Evolutionary conservation across 2,797 vertebrate genomes (phyloP), one percentile per base, ranked within the genome.

Genomic region (Lagorchestes hirsutus): DNA sequence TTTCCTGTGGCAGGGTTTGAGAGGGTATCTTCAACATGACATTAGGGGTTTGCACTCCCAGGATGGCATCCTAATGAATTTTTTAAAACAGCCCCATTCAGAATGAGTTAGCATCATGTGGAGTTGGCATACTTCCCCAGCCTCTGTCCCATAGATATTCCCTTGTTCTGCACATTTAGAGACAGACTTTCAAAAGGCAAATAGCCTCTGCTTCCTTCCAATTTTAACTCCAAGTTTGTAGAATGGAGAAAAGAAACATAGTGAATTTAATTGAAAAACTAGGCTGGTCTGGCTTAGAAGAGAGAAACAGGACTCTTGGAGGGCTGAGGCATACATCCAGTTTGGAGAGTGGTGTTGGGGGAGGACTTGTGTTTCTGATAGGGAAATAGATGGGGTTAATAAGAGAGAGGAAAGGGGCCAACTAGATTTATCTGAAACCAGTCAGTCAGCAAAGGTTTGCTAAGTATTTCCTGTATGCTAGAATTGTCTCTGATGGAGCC

Each of bases 141-240:
- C 91, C 93, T 95, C 96, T 67, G 95, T 34, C 97, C 87, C 97
- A 98, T 97, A 98, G 97, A 98, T 95, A 97, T 97, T 96, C 97
- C 94, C 97, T 98, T 98, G 97, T 98, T 98, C 90, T 97, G 97
- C 94, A 46, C 74, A 92, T 97, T 96, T 98, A 96, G 97, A 98
- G 97, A 97, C 95, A 96, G 97, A 93, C 97, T 98, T 98, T 96
- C 97, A 97, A 97, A 96, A 94, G 95, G 95, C 96, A 97, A 97
- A 95, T 91, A 56, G 95, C 95, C 95, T 97, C 96, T 97, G 92
- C 34, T 14, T 2, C 1, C 46, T 54, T 50, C 91, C 57, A 90
- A 16, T 4, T 90, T 92, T 96, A 97, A 92, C 97, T 97, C 97
- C 40, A 87, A 50, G 27, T 96, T 97, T 92, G 0, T 92, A 95